Evolutionary conservation across 2,113 vertebrate genomes (phyloP).

Genomic region (Pseudolaguvia tuberculata): DNA sequence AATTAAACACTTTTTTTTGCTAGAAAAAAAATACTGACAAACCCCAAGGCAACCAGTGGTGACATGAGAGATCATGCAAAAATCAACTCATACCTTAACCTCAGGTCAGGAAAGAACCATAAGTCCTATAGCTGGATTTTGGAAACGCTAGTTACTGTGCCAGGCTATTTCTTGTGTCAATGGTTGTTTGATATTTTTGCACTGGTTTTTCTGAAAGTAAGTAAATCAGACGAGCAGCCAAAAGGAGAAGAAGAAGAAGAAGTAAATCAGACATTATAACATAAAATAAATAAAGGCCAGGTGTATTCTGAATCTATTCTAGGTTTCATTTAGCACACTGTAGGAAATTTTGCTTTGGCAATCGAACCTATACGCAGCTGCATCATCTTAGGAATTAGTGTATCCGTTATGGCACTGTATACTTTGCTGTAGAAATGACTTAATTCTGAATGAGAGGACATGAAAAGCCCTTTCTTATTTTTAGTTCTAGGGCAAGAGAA

Average conservation of each 20-base stretch:
- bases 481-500: not conserved
- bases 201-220: conserved; percentile 3
- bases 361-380: not conserved
- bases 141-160: not conserved
- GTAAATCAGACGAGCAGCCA: not conserved
- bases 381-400: not conserved
- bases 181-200: not conserved
- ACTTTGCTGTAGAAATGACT: not conserved
- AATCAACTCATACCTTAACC: not conserved
- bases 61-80: not conserved
- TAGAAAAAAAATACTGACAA: not conserved
- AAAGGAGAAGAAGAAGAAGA: too few species aligned
- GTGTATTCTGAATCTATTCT: not conserved
- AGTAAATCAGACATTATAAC: not conserved
- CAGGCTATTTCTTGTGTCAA: not conserved
- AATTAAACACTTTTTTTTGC: too few species aligned
- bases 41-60: not conserved
- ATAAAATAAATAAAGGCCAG: not conserved
- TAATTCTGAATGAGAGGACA: not conserved
- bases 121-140: not conserved
- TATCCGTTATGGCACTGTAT: not conserved
- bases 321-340: not conserved
- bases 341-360: not conserved
- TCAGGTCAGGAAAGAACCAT: not conserved
- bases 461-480: not conserved